Base-by-base conservation (phyloP, 1,140 invertebrate species). In the Brachionus plicatilis region DNA sequence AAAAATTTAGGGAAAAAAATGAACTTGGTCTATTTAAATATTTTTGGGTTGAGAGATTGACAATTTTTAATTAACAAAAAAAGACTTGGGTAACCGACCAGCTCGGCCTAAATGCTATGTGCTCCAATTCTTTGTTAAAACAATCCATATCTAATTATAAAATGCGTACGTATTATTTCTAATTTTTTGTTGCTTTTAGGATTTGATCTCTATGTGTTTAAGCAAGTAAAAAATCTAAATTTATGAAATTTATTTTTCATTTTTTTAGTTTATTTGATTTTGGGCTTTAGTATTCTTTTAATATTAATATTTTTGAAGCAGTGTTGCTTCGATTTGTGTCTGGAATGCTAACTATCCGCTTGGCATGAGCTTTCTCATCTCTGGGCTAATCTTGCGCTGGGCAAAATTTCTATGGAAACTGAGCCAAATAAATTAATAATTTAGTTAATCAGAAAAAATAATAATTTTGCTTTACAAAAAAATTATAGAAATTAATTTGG, bases 171-270 rank as follows among this genome's bases (percentile, higher is more conserved):
- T 68, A 68, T 68, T 68, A 29, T 68, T 68, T 37, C 24, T 72
- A 37, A 41, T 41, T 37, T 17, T 60, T 60, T 60, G 20, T 60
- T 60, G 53, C 53, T 60, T 60, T 60, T 60, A 60, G 53, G 53
- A 60, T 60, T 60, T 60, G 53, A 60, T 60, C 53, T 60, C 29
- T 72, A 72, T 72, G 68, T 43, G 68, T 7, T 72, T 72, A 72
- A 72, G 68, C 68, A 24, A 72, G 33, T 41, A 72, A 41, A 72
- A 72, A 72, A 41, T 72, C 68, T 41, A 72, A 72, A 72, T 72
- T 70, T 70, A 70, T 70, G 66, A 70, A 70, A 70, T 70, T 72
- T 72, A 20, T 72, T 72, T 72, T 72, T 43, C 41, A 9, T 72
- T 43, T 41, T 72, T 72, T 72, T 41, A 41, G 2, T 37, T 37